Evolutionary conservation across 1,140 invertebrate species (phyloP).

Genomic region (Drosophila kohkoa): DNA sequence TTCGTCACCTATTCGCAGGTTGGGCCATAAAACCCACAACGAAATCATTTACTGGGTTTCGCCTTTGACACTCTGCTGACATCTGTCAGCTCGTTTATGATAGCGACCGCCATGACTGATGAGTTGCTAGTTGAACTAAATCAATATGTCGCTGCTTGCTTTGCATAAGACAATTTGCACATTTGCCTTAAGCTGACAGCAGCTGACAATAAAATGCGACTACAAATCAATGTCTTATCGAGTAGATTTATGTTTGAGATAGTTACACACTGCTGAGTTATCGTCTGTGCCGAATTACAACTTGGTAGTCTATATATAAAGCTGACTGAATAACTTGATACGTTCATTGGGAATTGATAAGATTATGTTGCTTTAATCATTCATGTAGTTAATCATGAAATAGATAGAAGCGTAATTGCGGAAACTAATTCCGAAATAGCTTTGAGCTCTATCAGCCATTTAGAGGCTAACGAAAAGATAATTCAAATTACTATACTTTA

Average conservation of each 20-base stretch:
- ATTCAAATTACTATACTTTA: too few relatives aligned
- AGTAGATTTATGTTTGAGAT: not conserved
- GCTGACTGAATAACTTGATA: constrained; percentile 10
- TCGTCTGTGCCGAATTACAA: constrained; percentile 1
- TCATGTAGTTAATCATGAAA: not conserved
- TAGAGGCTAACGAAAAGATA: too few relatives aligned
- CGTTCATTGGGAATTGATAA: constrained; percentile 14
- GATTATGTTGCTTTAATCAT: constrained; percentile 17
- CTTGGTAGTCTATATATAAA: constrained; percentile 19
- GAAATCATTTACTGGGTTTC: too few relatives aligned
- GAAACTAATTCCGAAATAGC: not conserved
- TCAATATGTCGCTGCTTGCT: not conserved
- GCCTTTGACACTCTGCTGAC: constrained; percentile 13
- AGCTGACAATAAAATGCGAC: constrained; percentile 9
- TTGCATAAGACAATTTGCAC: constrained; percentile 10
- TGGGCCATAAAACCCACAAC: constrained; percentile 10
- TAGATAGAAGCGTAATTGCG: not conserved
- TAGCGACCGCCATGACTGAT: not conserved
- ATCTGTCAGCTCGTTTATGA: constrained; percentile 20
- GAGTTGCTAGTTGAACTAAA: constrained; percentile 10
- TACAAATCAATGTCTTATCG: not conserved
- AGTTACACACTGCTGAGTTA: not conserved
- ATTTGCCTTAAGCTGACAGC: constrained; percentile 15
- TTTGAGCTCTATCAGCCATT: too few relatives aligned
- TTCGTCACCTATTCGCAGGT: constrained; percentile 12